A percentile compares a stretch with the other conserved stretches of the same genome.
These are phyloP conservation scores for Drosophila rufa DNA, from an alignment of 1,140 invertebrate species.

Conservation along the genomic window DNA sequence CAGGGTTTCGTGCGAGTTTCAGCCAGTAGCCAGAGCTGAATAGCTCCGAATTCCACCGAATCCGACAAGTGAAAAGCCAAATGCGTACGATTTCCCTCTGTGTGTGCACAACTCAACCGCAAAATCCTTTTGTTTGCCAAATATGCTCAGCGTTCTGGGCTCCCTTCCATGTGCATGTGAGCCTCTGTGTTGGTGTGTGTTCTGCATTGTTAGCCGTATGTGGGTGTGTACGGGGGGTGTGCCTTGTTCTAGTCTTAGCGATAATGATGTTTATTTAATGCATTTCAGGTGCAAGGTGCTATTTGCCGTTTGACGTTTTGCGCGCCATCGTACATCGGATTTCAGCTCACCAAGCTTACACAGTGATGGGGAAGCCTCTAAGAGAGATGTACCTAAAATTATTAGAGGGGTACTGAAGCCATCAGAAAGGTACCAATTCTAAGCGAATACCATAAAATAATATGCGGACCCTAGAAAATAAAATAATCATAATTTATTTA, in stretches of 20 bases:
- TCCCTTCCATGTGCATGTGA: conserved; percentile 16
- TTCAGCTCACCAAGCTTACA: conserved; percentile 22
- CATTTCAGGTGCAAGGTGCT: conserved; percentile 81
- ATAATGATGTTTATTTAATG: conserved; percentile 84
- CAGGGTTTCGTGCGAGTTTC: neutral
- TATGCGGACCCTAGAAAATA: no score
- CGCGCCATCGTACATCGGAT: conserved; percentile 62
- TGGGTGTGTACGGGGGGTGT: conserved; percentile 11
- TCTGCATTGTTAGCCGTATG: conserved; percentile 34
- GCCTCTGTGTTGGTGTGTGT: conserved; percentile 21
- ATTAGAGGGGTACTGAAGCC: neutral
- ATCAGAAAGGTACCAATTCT: neutral
- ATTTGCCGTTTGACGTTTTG: conserved; percentile 78
- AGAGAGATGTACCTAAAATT: neutral
- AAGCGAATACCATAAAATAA: neutral
- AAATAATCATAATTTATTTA: no score
- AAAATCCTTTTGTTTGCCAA: conserved; percentile 77
- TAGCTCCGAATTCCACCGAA: conserved; percentile 21
- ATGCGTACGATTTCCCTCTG: conserved; percentile 52
- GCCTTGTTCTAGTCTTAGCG: conserved; percentile 69
- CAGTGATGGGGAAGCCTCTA: conserved; percentile 1
- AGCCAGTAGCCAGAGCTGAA: neutral
- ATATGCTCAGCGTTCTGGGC: conserved; percentile 46
- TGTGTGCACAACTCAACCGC: conserved; percentile 71
- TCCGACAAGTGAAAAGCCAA: conserved; percentile 51